These are phyloP conservation scores for Drosophila fulvimacula DNA, from an alignment of 2,888 invertebrate genomes.

Conservation along the genomic window DNA sequence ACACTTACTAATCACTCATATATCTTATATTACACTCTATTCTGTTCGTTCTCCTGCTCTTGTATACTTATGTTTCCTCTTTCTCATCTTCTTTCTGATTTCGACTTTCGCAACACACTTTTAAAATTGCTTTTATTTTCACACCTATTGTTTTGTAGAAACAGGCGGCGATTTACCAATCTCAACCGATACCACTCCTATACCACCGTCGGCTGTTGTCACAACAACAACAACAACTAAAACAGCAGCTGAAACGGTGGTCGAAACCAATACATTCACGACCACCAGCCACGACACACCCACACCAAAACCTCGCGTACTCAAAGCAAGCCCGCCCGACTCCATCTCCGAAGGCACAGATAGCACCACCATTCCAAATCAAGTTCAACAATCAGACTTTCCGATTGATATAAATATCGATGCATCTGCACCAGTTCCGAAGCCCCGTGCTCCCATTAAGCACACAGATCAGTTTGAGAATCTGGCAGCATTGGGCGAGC, in stretches of 20 bases:
- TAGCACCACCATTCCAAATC: slow-evolving; percentile 71
- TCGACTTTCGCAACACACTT: slow-evolving; percentile 81
- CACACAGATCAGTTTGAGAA: slow-evolving; percentile 76
- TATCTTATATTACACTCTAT: slow-evolving; percentile 28
- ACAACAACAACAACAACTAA: slow-evolving; percentile 77
- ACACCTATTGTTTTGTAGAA: slow-evolving; percentile 85
- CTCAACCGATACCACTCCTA: slow-evolving; percentile 80
- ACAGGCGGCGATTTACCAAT: slow-evolving; percentile 83
- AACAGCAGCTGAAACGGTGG: slow-evolving; percentile 59
- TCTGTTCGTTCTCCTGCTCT: slow-evolving; percentile 41
- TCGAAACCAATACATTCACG: slow-evolving; percentile 60
- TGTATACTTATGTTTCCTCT: slow-evolving; percentile 58
- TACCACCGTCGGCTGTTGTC: slow-evolving; percentile 67
- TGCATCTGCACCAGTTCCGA: slow-evolving; percentile 78
- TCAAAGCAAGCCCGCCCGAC: slow-evolving; percentile 78
- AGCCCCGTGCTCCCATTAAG: slow-evolving; percentile 82
- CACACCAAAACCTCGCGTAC: slow-evolving; percentile 86
- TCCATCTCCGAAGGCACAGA: slow-evolving; percentile 70
- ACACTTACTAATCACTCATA: slow-evolving; percentile 34
- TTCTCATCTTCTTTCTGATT: slow-evolving; percentile 74
- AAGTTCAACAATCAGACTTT: slow-evolving; percentile 57
- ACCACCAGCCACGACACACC: slow-evolving; percentile 79
- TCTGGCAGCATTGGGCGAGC: slow-evolving; percentile 75
- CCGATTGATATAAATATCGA: slow-evolving; percentile 62
- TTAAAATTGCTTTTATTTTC: slow-evolving; percentile 83